These are phyloP conservation scores for Ophioderma brevispina DNA, from an alignment of 35 echinoderm and acorn worm genomes.

Conservation along the genomic window DNA sequence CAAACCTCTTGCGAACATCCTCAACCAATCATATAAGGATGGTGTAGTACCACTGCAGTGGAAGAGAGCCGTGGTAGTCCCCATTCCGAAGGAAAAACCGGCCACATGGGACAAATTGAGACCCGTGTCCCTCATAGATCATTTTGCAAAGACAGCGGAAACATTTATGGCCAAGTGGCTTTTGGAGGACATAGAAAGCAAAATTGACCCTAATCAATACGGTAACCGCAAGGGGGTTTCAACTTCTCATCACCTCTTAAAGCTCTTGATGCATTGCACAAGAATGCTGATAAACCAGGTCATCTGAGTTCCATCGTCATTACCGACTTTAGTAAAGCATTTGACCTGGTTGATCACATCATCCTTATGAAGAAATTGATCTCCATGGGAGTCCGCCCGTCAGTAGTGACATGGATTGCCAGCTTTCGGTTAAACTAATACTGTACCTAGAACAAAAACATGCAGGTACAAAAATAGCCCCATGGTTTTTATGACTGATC, in stretches of 20 bases:
- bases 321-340: slow-evolving; percentile 61
- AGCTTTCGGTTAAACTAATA: too few species aligned
- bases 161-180: slow-evolving; percentile 53
- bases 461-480: too few species aligned
- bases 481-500: too few species aligned
- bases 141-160: slow-evolving; percentile 60
- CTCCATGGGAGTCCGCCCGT: background rate
- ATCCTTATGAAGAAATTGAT: slow-evolving; percentile 43
- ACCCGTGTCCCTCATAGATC: slow-evolving; percentile 56
- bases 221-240: slow-evolving; percentile 15
- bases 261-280: slow-evolving; percentile 3
- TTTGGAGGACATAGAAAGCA: too few species aligned
- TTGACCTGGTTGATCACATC: slow-evolving; percentile 31
- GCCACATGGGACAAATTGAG: slow-evolving; percentile 52
- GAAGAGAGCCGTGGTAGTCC: slow-evolving; percentile 66
- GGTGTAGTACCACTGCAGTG: too few species aligned
- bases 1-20: slow-evolving; percentile 44
- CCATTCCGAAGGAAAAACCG: slow-evolving; percentile 54
- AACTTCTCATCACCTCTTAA: slow-evolving; percentile 36
- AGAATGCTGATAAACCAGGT: slow-evolving; percentile 29
- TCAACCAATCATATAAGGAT: slow-evolving; percentile 19
- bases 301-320: slow-evolving; percentile 19
- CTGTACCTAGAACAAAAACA: too few species aligned
- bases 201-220: too few species aligned
- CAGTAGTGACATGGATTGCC: slow-evolving; percentile 41